Conservation (phyloP, 64 coral and sea anemone species). For the Stichodactyla helianthus region DNA sequence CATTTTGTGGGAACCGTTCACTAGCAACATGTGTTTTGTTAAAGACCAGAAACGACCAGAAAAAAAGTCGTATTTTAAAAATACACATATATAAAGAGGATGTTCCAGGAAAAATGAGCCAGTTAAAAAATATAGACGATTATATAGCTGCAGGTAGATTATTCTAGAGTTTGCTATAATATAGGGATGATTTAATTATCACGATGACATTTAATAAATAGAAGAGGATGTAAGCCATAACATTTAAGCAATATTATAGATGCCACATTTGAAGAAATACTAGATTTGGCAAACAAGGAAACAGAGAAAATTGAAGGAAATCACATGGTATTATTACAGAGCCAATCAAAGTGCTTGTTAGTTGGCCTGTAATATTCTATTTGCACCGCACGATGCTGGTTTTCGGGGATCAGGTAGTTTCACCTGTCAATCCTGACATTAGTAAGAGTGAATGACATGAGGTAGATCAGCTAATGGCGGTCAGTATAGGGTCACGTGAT, state of each 20-base stretch:
- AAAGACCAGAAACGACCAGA: neutral
- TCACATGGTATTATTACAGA: neutral
- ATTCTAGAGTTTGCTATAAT: too few relatives aligned
- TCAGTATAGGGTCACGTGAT: neutral
- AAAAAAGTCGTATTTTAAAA: neutral
- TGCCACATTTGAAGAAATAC: neutral
- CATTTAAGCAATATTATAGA: neutral
- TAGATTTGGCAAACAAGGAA: neutral
- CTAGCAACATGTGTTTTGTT: neutral
- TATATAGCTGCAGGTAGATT: too few relatives aligned
- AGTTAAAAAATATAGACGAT: too few relatives aligned
- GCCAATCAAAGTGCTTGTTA: neutral
- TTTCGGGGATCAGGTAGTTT: neutral
- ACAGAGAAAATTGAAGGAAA: neutral
- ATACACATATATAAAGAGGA: too few relatives aligned
- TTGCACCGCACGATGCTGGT: too few relatives aligned
- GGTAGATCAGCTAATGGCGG: neutral
- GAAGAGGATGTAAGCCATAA: neutral
- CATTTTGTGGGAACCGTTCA: neutral
- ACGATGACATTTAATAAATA: neutral
- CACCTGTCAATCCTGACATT: neutral
- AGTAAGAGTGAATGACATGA: neutral
- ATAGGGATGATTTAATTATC: too few relatives aligned
- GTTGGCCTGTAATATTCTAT: too few relatives aligned
- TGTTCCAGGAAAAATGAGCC: too few relatives aligned